Percentiles rank a stretch among this genome's conserved stretches.
Conservation (phyloP, 2,888 invertebrate genomes). For the Aelia acuminata region DNA sequence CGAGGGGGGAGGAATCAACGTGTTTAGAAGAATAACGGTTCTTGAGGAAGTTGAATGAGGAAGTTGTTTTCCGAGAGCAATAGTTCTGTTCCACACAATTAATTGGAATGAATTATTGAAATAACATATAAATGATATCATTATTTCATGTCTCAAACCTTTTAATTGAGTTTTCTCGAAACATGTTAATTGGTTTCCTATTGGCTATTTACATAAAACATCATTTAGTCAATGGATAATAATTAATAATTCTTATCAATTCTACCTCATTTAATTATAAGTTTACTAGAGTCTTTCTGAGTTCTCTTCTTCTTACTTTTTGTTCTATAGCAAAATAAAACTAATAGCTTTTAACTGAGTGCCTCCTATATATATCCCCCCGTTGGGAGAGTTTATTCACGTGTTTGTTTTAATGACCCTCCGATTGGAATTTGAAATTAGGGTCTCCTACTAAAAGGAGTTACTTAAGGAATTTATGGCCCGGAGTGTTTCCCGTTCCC, state of each 20-base stretch:
- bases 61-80: neutral
- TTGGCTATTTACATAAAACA: too few relatives aligned
- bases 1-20: neutral
- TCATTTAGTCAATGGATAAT: too few relatives aligned
- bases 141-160: too few relatives aligned
- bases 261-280: neutral
- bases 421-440: constrained; percentile 56
- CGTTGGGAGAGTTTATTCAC: constrained; percentile 32
- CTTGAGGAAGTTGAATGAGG: neutral
- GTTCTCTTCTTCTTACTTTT: too few relatives aligned
- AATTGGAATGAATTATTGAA: too few relatives aligned
- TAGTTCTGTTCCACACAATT: neutral
- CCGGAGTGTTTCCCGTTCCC: neutral
- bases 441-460: constrained; percentile 32
- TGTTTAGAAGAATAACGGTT: neutral
- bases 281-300: neutral
- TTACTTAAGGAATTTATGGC: constrained; percentile 41
- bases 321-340: neutral
- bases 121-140: too few relatives aligned
- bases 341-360: constrained; percentile 42
- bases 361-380: neutral
- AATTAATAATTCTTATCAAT: too few relatives aligned
- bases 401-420: constrained; percentile 51
- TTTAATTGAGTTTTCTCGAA: too few relatives aligned
- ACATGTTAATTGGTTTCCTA: too few relatives aligned